These are phyloP conservation scores for Amphipyra berbera DNA, from an alignment of 2,888 invertebrate genomes.

Conservation along the genomic window DNA sequence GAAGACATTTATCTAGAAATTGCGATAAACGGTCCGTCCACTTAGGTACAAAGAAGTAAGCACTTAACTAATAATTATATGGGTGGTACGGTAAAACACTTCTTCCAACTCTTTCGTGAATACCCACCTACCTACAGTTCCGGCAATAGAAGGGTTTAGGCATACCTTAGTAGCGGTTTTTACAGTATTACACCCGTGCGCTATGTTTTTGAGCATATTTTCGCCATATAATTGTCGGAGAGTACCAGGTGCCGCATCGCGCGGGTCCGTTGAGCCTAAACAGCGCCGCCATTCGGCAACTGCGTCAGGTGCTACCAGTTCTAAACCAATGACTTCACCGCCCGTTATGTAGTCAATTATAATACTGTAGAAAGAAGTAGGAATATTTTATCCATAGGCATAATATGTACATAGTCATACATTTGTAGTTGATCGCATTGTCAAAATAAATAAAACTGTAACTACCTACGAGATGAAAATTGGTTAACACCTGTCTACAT, in stretches of 20 bases:
- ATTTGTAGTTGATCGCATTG: too few species aligned
- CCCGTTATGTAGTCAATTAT: conserved; percentile 92
- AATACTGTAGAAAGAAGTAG: conserved; percentile 74
- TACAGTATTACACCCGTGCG: conserved; percentile 92
- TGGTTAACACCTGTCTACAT: too few species aligned
- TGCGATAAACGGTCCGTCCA: too few species aligned
- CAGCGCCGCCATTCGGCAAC: conserved; percentile 91
- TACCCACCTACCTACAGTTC: neutral
- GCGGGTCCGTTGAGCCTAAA: conserved; percentile 91
- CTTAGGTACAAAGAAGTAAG: too few species aligned
- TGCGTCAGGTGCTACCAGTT: conserved; percentile 93
- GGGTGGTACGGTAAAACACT: too few species aligned
- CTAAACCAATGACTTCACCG: conserved; percentile 93
- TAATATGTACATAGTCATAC: too few species aligned
- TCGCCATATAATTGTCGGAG: conserved; percentile 92
- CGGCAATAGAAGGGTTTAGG: neutral
- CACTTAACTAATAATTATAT: too few species aligned
- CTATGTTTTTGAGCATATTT: conserved; percentile 91
- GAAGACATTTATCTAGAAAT: too few species aligned
- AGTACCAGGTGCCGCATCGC: conserved; percentile 90
- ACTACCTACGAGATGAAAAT: too few species aligned
- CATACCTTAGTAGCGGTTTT: conserved; percentile 86
- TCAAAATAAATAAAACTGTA: too few species aligned
- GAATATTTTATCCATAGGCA: neutral
- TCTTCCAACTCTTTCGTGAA: neutral